Evolutionary conservation across 2,888 invertebrate genomes (phyloP), one percentile per base, ranked within the genome.

Genomic region (Caenorhabditis japonica): DNA sequence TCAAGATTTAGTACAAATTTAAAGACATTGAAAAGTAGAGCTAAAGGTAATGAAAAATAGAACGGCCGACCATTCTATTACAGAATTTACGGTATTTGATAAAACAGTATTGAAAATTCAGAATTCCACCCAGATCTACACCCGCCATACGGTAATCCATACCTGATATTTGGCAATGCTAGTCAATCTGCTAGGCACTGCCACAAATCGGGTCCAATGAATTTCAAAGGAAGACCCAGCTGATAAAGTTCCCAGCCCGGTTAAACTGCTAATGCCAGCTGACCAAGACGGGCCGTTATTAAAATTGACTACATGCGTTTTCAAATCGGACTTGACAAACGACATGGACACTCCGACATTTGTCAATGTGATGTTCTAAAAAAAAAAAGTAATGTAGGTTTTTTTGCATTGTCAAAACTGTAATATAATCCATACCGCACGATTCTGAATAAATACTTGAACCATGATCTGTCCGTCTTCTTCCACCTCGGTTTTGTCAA

Each of bases 391-490:
- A 15, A n/a, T 53, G 15, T n/a, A n/a, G n/a, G n/a, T n/a, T n/a
- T n/a, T n/a, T n/a, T n/a, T n/a, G n/a, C n/a, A n/a, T n/a, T n/a
- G n/a, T n/a, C n/a, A n/a, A n/a, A n/a, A n/a, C n/a, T n/a, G n/a
- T n/a, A n/a, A n/a, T n/a, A n/a, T n/a, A 30, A 30, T 5, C 5
- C 60, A 33, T 23, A 73, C 73, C 17, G 43, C 47, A 49, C 51
- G 30, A 55, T 79, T 79, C 17, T 61, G 59, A 5, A 79, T 46
- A 30, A 56, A 73, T 0, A 75, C 73, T 12, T 64, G 51, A 30
- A 79, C 58, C 4, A 30, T 52, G 25, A 77, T 46, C 12, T 72
- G 51, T 17, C 59, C 70, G 43, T 61, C 75, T 21, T 79, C 79
- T 33, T 75, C 75, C 12, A 79, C 47, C 15, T 64, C 59, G 0